These are phyloP conservation scores for Agrotis exclamationis DNA, from an alignment of 2,888 invertebrate genomes.

Conservation along the genomic window DNA sequence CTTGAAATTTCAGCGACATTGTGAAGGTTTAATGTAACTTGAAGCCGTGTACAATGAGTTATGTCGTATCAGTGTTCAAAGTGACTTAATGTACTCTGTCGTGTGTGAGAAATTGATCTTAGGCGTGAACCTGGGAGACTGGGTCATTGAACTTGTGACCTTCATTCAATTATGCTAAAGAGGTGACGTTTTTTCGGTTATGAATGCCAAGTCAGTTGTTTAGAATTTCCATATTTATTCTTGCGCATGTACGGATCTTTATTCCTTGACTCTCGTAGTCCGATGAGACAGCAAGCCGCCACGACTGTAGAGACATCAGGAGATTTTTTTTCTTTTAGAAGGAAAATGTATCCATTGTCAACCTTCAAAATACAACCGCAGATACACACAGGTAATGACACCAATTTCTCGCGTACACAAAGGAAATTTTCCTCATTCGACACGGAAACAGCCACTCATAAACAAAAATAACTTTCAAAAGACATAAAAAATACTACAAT, in stretches of 20 bases:
- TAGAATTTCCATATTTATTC: too few species aligned
- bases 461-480: constrained; percentile 40
- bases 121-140: not conserved
- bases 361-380: not conserved
- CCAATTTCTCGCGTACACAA: constrained; percentile 14
- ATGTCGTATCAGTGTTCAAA: constrained; percentile 29
- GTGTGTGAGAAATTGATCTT: constrained; percentile 17
- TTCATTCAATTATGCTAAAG: not conserved
- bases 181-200: not conserved
- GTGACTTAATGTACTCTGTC: constrained; percentile 29
- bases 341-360: not conserved
- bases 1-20: constrained; percentile 35
- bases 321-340: not conserved
- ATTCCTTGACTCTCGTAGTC: too few species aligned
- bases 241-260: too few species aligned
- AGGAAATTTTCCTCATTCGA: constrained; percentile 25
- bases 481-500: constrained; percentile 52
- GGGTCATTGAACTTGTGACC: constrained; percentile 11
- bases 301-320: too few species aligned
- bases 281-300: too few species aligned
- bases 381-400: constrained; percentile 10
- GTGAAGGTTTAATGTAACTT: constrained; percentile 36
- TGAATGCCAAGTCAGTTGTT: not conserved
- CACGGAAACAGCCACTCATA: constrained; percentile 35
- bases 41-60: constrained; percentile 35